Percentiles rank a stretch among this genome's conserved stretches.
These are phyloP conservation scores for Puma concolor DNA, from an alignment of 2,113 vertebrate genomes.

Conservation along the genomic window DNA sequence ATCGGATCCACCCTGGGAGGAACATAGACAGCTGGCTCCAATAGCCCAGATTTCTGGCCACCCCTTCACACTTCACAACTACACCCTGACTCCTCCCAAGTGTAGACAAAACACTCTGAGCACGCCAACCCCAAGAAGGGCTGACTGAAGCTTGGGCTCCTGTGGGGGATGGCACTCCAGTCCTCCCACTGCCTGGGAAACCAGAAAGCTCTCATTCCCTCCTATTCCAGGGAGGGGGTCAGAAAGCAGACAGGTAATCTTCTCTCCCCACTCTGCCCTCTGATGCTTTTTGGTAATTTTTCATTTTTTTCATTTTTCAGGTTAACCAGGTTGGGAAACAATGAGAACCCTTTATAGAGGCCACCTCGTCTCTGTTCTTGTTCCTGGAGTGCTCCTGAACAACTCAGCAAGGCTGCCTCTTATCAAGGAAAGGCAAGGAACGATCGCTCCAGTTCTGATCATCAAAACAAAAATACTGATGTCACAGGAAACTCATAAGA, in stretches of 20 bases:
- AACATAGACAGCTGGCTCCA: neutral
- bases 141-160: neutral
- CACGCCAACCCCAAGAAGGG: neutral
- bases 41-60: neutral
- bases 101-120: neutral
- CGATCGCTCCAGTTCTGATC: neutral
- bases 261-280: neutral
- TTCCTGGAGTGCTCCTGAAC: neutral
- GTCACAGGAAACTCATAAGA: neutral
- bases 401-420: neutral
- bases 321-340: neutral
- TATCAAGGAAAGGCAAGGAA: conserved; percentile 5
- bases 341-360: neutral
- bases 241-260: neutral
- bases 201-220: neutral
- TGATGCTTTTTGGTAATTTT: neutral
- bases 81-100: neutral
- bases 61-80: neutral
- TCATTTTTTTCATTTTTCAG: neutral
- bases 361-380: neutral
- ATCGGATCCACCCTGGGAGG: neutral
- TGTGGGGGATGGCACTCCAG: neutral
- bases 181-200: neutral
- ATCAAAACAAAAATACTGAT: neutral
- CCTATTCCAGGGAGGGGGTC: neutral